Evolutionary conservation across 2,888 invertebrate genomes (phyloP), one percentile per base, ranked within the genome.

Genomic region (Calliopum simillimum): DNA sequence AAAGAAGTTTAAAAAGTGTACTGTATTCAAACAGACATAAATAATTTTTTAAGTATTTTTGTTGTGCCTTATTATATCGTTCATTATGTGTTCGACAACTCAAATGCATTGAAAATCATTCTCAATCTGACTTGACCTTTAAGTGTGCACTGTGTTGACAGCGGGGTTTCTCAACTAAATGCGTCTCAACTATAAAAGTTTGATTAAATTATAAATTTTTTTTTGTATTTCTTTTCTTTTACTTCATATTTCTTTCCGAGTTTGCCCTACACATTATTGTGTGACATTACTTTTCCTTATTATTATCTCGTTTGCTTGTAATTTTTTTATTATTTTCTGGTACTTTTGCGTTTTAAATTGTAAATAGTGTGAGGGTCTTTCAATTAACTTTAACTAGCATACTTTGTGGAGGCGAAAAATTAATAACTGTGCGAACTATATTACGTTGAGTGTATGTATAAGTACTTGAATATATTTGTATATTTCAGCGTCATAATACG

Each of bases 351-450:
- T 19, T 23, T 53, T 21, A 23, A 23, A 13, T 53, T 53, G 19
- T 13, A 51, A 19, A 11, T 5, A 33, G 33, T 33, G 33, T 33
- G 33, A 33, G 33, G 33, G 33, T 33, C 33, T 33, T 58, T 56
- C 56, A 66, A 66, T 66, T 66, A 66, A 66, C 23, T 14, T 56
- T 56, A 66, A 56, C 66, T 58, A 23, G 41, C 41, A 53, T 53
- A 25, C 56, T 23, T 56, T 61, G 61, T 46, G 67, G 3, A 59
- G 67, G 67, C 67, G 67, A 41, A 25, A 21, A 33, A 47, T 33
- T 33, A 8, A 33, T 33, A 33, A 33, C 33, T 33, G 33, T 33
- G 33, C 33, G 33, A 33, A 33, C 33, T 33, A 8, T 33, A 33
- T 33, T 33, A 1, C 33, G 33, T 33, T 33, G 33, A 33, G 33